phyloP scores from a whole-genome alignment of 1,140 invertebrate genomes.

The Euwallacea fornicatus region DNA sequence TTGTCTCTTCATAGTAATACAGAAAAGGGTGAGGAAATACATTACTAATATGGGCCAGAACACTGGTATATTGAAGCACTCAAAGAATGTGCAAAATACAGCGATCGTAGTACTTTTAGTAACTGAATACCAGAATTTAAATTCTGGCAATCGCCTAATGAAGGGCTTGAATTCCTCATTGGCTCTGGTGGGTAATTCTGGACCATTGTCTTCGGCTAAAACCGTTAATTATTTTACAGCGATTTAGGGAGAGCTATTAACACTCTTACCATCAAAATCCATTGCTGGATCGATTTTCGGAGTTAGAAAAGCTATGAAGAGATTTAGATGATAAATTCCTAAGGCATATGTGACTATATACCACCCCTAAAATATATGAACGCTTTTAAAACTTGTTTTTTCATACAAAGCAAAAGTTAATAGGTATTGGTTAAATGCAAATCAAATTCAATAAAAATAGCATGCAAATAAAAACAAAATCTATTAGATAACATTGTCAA shows the following conservation, averaged over 20 bases:
- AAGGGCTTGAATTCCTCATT: slow-evolving; percentile 99
- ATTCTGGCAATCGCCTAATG: slow-evolving; percentile 96
- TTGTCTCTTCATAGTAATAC: slow-evolving; percentile 99
- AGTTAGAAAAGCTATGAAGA: slow-evolving; percentile 99
- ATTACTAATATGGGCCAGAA: slow-evolving; percentile 99
- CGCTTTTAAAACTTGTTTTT: too few species aligned
- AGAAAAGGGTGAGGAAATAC: slow-evolving; percentile 98
- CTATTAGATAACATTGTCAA: too few species aligned
- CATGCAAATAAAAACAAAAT: too few species aligned
- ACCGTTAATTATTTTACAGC: slow-evolving; percentile 31
- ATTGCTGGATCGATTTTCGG: slow-evolving; percentile 98
- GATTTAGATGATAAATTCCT: slow-evolving; percentile 98
- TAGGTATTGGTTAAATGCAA: too few species aligned
- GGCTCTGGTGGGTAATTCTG: slow-evolving; percentile 88
- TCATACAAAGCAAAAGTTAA: too few species aligned
- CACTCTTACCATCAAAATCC: slow-evolving; percentile 80
- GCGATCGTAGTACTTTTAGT: slow-evolving; percentile 93
- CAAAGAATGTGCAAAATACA: slow-evolving; percentile 93
- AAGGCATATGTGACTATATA: slow-evolving; percentile 99
- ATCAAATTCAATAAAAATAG: too few species aligned
- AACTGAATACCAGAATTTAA: slow-evolving; percentile 99
- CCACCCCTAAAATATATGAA: slow-evolving; percentile 84
- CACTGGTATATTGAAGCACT: slow-evolving; percentile 98
- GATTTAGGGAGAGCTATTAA: background rate
- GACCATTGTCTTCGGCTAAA: slow-evolving; percentile 74